Base-by-base conservation (phyloP, 2,888 invertebrate genomes). In the Meta bourneti region DNA sequence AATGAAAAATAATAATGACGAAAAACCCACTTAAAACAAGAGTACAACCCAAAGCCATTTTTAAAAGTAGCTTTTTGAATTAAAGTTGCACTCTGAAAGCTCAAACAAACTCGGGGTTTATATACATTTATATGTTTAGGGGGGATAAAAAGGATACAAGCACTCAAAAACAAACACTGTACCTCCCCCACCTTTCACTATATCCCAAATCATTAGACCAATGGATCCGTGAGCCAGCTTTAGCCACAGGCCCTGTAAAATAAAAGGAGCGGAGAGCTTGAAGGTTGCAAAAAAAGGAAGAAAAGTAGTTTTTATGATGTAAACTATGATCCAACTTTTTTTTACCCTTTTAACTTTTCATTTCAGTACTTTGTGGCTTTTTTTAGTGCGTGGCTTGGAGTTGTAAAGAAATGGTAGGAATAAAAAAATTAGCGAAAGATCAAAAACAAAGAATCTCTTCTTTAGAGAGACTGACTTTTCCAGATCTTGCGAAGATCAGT, bases 21-120 rank as follows among this genome's bases (percentile, higher is more conserved):
- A 84, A 89, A 83, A 7, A 5, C 9, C 74, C 89, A 84, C 84
- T 89, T 89, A 89, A 71, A 88, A 83, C 84, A 52, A 72, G 80
- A 89, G 82, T 78, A 71, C 82, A 61, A 89, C 89, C 83, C 78
- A 78, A 54, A 89, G 84, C 83, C 78, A 84, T 89, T 89, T 89
- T 89, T 71, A 79, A 89, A 89, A 89, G 89, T 89, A 84, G 89
- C 83, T 89, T 89, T 89, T 84, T 89, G 84, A 89, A 89, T 89
- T 89, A 89, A 84, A 89, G 83, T 72, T 84, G 71, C 89, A 89
- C 89, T 82, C 86, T 48, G 75, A 52, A 82, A 82, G 61, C 74
- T 54, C 83, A 89, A 89, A 89, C 89, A 89, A 89, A 72, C 71
- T 83, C 20, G 34, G 61, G 52, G 71, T 89, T 89, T 89, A 75